Conservation (phyloP, 2,113 vertebrate genomes). For the Microcebus griseorufus region DNA sequence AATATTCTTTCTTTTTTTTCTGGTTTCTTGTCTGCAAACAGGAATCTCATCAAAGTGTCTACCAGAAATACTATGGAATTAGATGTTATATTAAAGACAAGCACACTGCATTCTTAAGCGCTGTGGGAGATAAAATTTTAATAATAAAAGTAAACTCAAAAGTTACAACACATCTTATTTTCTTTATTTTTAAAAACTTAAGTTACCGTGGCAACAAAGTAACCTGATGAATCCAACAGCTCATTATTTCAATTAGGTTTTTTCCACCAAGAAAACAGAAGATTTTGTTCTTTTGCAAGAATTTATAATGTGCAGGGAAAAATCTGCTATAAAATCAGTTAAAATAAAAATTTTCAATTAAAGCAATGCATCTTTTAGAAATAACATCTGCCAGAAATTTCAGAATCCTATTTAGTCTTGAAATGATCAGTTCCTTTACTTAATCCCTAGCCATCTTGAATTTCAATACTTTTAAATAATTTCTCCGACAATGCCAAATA, state of each 20-base stretch:
- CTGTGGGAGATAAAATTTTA: background rate
- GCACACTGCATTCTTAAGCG: background rate
- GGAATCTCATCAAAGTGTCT: background rate
- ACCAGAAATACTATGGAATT: conserved; percentile 21
- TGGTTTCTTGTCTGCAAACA: background rate
- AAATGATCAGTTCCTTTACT: conserved; percentile 44
- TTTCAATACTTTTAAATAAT: conserved; percentile 58
- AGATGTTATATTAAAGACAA: conserved; percentile 42
- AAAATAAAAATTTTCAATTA: conserved; percentile 65
- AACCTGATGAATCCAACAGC: conserved; percentile 62
- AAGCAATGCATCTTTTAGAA: conserved; percentile 66
- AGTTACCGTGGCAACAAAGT: conserved; percentile 78
- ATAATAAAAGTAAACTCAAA: conserved; percentile 57
- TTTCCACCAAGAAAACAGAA: conserved; percentile 63
- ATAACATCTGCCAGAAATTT: conserved; percentile 63
- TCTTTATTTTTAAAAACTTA: conserved; percentile 77
- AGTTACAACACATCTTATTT: conserved; percentile 47
- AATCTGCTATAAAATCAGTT: conserved; percentile 77
- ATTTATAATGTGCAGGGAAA: conserved; percentile 65
- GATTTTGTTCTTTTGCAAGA: conserved; percentile 49
- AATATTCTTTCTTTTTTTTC: background rate
- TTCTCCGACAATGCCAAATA: conserved; percentile 45
- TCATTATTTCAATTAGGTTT: conserved; percentile 69
- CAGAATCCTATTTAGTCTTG: conserved; percentile 57
- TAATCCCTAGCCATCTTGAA: conserved; percentile 35